These are phyloP conservation scores for Pseudomyrmex gracilis DNA, from an alignment of 1,140 invertebrate genomes.

Conservation along the genomic window DNA sequence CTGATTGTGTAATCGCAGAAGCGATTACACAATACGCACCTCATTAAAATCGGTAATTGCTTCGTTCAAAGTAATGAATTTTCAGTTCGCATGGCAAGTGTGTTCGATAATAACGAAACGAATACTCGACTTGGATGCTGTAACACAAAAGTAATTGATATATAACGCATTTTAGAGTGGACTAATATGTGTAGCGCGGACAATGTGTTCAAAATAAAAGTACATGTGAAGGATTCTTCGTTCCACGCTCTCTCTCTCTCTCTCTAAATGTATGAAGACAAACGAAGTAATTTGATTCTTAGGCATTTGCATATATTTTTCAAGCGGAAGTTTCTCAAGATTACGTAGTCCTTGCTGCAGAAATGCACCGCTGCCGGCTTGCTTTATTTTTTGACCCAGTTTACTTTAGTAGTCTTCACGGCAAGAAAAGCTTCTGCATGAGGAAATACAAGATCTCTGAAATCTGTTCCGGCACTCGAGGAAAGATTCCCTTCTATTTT, in stretches of 20 bases:
- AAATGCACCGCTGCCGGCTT: constrained; percentile 41
- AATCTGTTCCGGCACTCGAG: constrained; percentile 58
- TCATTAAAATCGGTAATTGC: constrained; percentile 24
- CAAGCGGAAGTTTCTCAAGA: constrained; percentile 55
- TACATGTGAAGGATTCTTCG: neutral
- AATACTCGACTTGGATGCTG: too few relatives aligned
- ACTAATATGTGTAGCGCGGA: too few relatives aligned
- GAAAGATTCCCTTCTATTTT: neutral
- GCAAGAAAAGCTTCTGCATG: constrained; percentile 55
- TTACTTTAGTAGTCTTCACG: constrained; percentile 58
- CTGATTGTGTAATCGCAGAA: constrained; percentile 26
- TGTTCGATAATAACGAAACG: neutral
- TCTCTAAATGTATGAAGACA: constrained; percentile 30
- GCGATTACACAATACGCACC: neutral
- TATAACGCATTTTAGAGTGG: too few relatives aligned
- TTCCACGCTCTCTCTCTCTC: neutral
- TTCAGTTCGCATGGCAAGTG: neutral
- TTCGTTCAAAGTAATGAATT: constrained; percentile 8
- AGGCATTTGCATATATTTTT: constrained; percentile 58
- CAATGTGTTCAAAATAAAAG: too few relatives aligned
- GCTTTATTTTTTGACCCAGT: constrained; percentile 62
- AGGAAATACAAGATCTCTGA: constrained; percentile 55
- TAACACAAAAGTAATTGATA: too few relatives aligned
- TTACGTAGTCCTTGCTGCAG: constrained; percentile 42
- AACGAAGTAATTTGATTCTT: constrained; percentile 47